A percentile compares a stretch with the other conserved stretches of the same genome.
Conservation (phyloP, 2,797 vertebrate species). For the Alca torda region DNA sequence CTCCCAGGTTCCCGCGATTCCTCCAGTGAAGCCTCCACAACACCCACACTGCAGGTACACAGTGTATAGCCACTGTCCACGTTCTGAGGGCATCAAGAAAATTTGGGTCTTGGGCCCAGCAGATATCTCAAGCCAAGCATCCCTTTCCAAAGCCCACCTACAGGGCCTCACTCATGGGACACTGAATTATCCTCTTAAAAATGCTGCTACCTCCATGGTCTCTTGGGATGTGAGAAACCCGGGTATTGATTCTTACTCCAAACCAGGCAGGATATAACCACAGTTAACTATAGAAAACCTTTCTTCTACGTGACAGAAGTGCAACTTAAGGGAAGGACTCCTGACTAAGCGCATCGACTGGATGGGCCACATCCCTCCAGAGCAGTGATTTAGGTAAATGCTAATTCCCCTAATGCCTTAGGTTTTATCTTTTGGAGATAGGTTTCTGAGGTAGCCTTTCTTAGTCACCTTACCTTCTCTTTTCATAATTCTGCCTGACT, state of each 20-base stretch:
- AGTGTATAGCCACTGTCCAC: accelerated
- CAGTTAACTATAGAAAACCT: not conserved
- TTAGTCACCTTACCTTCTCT: not conserved
- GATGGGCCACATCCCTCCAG: not conserved
- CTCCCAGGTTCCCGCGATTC: not conserved
- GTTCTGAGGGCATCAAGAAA: not conserved
- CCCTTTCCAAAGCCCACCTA: not conserved
- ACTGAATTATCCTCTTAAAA: not conserved
- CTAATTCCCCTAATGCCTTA: not conserved
- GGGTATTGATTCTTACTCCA: not conserved
- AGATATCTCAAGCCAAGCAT: not conserved
- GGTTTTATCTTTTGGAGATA: not conserved
- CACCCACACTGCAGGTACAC: not conserved
- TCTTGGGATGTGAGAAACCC: not conserved
- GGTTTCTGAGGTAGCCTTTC: not conserved
- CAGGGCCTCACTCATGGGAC: not conserved
- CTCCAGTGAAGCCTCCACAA: not conserved
- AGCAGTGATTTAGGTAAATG: not conserved
- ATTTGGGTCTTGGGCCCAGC: not conserved
- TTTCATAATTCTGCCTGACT: not conserved
- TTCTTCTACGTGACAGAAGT: not conserved
- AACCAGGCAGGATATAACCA: not conserved
- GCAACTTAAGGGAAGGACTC: not conserved
- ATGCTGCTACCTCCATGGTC: not conserved
- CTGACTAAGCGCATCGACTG: not conserved